A percentile compares a stretch with the other conserved stretches of the same genome.
These are phyloP conservation scores for Cantharis lateralis DNA, from an alignment of 2,888 invertebrate species.

Conservation along the genomic window DNA sequence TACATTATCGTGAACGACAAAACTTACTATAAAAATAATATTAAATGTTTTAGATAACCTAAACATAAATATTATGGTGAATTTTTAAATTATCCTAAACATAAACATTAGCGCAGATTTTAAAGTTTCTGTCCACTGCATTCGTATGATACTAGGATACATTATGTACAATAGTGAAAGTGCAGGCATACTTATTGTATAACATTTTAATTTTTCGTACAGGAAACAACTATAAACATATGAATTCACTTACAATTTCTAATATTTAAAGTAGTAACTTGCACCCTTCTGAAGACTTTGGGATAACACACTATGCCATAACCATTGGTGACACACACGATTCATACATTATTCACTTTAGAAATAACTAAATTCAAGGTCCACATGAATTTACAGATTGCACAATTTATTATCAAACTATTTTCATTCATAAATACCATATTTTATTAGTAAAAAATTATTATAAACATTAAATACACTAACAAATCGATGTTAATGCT, in stretches of 20 bases:
- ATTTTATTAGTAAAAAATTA: conserved; percentile 25
- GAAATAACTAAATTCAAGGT: neutral
- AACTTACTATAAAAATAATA: neutral
- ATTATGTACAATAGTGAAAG: neutral
- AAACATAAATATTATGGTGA: neutral
- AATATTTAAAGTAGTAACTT: neutral
- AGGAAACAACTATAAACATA: neutral
- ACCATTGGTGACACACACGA: neutral
- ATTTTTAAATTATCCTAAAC: neutral
- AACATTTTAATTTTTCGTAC: neutral
- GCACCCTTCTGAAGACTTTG: neutral
- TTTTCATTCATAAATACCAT: conserved; percentile 20
- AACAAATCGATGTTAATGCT: conserved; percentile 38
- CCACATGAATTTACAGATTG: neutral
- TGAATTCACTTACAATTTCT: neutral
- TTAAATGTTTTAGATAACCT: neutral
- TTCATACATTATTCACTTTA: neutral
- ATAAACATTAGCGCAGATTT: neutral
- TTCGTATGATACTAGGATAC: neutral
- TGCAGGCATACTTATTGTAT: neutral
- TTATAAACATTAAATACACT: conserved; percentile 33
- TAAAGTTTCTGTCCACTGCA: neutral
- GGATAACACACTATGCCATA: neutral
- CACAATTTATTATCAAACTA: conserved; percentile 2
- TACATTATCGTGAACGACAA: neutral